Evolutionary conservation across 64 coral and sea anemone genomes (phyloP).

Genomic region (Acropora tenuis): DNA sequence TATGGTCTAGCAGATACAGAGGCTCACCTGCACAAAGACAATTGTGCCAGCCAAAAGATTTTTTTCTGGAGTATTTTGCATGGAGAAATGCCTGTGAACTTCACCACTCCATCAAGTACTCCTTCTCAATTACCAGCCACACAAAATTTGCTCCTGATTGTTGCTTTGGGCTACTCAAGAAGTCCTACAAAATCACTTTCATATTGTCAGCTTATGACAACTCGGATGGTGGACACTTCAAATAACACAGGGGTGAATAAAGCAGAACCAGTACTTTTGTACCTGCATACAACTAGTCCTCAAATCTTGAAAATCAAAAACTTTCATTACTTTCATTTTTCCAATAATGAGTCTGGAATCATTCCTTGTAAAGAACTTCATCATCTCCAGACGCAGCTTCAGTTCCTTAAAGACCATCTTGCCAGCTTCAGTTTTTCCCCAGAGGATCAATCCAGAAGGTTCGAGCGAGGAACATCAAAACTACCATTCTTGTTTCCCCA

Average conservation of each 20-base stretch:
- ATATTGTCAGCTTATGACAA: constrained; percentile 56
- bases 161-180: constrained; percentile 23
- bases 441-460: background rate
- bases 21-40: constrained; percentile 36
- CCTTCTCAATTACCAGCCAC: background rate
- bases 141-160: background rate
- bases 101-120: constrained; percentile 7
- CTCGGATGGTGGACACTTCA: constrained; percentile 37
- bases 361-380: constrained; percentile 28
- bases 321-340: too few species aligned
- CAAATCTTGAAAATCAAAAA: background rate
- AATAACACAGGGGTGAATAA: constrained; percentile 46
- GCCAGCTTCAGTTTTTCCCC: background rate
- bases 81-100: background rate
- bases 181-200: constrained; percentile 27
- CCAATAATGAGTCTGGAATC: background rate
- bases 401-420: background rate
- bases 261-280: constrained; percentile 35
- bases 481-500: background rate
- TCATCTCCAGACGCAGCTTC: background rate
- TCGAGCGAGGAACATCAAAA: background rate
- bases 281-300: constrained; percentile 38
- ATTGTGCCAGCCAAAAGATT: constrained; percentile 54
- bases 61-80: constrained; percentile 30
- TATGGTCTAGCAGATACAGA: constrained; percentile 41